phyloP scores from a whole-genome alignment of 2,888 invertebrate genomes.

The Drosophila atroscutellata region DNA sequence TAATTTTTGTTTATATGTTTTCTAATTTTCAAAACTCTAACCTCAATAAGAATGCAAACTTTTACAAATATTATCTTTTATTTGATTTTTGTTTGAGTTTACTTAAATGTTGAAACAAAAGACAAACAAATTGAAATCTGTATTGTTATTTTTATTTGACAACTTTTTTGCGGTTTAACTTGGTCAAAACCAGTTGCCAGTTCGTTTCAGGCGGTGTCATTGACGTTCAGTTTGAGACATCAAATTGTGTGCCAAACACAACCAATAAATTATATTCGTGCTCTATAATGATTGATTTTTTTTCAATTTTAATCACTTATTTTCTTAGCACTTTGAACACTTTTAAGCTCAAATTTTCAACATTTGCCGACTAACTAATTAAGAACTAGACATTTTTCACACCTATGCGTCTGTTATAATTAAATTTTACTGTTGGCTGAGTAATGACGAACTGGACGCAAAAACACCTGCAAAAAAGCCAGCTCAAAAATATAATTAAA shows the following conservation, averaged over 20 bases:
- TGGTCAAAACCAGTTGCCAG: conserved; percentile 61
- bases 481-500: background rate
- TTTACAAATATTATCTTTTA: background rate
- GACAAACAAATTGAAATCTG: background rate
- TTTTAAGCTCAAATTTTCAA: too few species aligned
- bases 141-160: background rate
- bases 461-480: conserved; percentile 25
- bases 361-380: background rate
- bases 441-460: conserved; percentile 2
- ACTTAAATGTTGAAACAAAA: conserved; percentile 1
- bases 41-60: background rate
- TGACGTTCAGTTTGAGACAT: conserved; percentile 34
- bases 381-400: conserved; percentile 19
- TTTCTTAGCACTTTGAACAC: background rate
- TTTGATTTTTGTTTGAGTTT: background rate
- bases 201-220: conserved; percentile 61
- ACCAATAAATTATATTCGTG: conserved; percentile 4
- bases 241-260: conserved; percentile 35
- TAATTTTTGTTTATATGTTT: background rate
- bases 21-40: background rate
- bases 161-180: conserved; percentile 28
- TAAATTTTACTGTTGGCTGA: conserved; percentile 14
- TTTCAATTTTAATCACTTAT: rapidly evolving
- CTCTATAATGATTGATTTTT: background rate
- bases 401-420: conserved; percentile 18